Base-by-base conservation (phyloP, 2,888 invertebrate genomes). In the Apotomis betuletana region DNA sequence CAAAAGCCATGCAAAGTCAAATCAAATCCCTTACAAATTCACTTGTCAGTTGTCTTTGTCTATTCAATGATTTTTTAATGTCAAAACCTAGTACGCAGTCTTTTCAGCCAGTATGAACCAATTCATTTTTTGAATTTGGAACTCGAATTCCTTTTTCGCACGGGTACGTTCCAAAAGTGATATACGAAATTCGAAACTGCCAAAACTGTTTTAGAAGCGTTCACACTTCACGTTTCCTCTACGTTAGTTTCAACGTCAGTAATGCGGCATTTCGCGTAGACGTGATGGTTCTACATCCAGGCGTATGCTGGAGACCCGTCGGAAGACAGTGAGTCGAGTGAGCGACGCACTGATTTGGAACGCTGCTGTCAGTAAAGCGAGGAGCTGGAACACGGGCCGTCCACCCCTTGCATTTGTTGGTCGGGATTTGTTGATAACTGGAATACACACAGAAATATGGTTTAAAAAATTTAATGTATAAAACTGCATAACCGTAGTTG, bases 301-400 rank as follows among this genome's bases (percentile, higher is more conserved):
- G 92, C 92, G 78, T 90, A 85, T 77, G 91, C 87, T 10, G 92
- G 92, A 0, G 89, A 81, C 71, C 91, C 90, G 74, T 90, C 91
- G 9, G 91, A 89, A 73, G 90, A 87, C 75, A 92, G 80, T 75
- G 92, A 91, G 85, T 92, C 91, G 74, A 90, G 80, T 60, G 92
- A 92, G 73, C 87, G 85, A 73, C 83, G 82, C 74, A 82, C 81
- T 77, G 82, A 76, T 80, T 85, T 86, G 76, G 85, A 79, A 73
- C 78, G 85, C 84, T 85, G 85, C 79, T 90, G 92, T 93, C 93
- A 93, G 93, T 93, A 93, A 81, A 92, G 90, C 73, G 93, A 92
- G 0, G 92, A 86, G 77, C 92, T 92, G 67, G 92, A 90, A 74
- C 93, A 93, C 0, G 93, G 93, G 4, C 92, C 92, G 80, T 92